These are phyloP conservation scores for Phanerotoma sp. DNA, from an alignment of 2,888 invertebrate species.

Conservation along the genomic window DNA sequence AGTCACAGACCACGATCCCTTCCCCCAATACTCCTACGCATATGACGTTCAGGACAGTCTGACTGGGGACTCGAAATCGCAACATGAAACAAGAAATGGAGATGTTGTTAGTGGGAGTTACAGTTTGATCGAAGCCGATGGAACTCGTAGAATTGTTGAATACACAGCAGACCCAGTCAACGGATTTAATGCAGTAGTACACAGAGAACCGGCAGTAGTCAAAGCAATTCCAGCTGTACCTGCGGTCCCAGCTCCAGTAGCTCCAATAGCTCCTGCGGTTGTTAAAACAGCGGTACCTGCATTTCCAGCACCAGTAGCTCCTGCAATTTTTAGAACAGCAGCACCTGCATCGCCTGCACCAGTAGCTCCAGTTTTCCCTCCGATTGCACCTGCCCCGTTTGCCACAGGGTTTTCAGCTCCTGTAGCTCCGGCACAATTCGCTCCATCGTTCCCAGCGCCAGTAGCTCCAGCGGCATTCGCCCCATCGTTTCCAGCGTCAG, in stretches of 20 bases:
- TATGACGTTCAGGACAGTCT: constrained; percentile 48
- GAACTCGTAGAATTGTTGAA: constrained; percentile 48
- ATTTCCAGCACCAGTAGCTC: constrained; percentile 30
- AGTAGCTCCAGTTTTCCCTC: background rate
- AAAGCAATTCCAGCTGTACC: constrained; percentile 33
- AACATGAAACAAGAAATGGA: constrained; percentile 49
- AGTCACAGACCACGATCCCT: constrained; percentile 44
- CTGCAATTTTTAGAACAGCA: constrained; percentile 19
- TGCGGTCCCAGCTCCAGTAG: too few relatives aligned
- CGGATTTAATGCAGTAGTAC: constrained; percentile 52
- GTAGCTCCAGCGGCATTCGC: too few relatives aligned
- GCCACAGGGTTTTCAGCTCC: too few relatives aligned
- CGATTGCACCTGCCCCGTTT: too few relatives aligned
- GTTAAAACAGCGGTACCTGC: too few relatives aligned
- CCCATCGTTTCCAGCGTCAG: too few relatives aligned
- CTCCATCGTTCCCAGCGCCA: too few relatives aligned
- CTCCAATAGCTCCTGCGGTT: constrained; percentile 27
- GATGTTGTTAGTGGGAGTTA: constrained; percentile 51
- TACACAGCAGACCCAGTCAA: constrained; percentile 51
- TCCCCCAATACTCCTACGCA: constrained; percentile 50
- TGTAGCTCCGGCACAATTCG: too few relatives aligned
- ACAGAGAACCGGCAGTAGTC: constrained; percentile 47
- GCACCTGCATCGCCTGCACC: background rate
- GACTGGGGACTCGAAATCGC: constrained; percentile 50
- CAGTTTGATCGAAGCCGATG: constrained; percentile 51